Conservation (phyloP, 2,888 invertebrate genomes). For the Chrysolina americana region DNA sequence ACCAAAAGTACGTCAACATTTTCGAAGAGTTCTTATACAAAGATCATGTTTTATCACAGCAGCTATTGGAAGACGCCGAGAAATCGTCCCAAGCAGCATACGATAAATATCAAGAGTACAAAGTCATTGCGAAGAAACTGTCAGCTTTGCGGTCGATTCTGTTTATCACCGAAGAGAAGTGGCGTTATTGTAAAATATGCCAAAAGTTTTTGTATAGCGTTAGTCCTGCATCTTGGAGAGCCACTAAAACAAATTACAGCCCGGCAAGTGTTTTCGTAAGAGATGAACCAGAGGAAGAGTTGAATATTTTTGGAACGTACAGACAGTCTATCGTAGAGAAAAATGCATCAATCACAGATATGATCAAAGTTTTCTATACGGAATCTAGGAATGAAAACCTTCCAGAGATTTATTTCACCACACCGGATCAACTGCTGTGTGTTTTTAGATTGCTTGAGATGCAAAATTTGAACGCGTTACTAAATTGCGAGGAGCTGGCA, state of each 20-base stretch:
- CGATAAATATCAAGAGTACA: constrained; percentile 68
- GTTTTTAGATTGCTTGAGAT: constrained; percentile 75
- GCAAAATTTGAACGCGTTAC: constrained; percentile 76
- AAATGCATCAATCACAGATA: constrained; percentile 61
- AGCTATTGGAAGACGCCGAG: constrained; percentile 71
- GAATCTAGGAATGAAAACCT: constrained; percentile 68
- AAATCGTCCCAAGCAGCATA: constrained; percentile 68
- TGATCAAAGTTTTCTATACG: constrained; percentile 70
- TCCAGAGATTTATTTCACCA: constrained; percentile 73
- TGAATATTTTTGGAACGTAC: constrained; percentile 59
- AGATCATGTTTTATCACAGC: constrained; percentile 76
- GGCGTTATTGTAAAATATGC: constrained; percentile 76
- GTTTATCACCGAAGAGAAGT: constrained; percentile 76
- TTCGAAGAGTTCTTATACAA: constrained; percentile 76
- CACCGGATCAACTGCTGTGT: constrained; percentile 72
- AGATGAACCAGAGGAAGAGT: constrained; percentile 44
- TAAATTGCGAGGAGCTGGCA: constrained; percentile 73
- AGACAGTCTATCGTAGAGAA: constrained; percentile 50
- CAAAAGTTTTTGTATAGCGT: constrained; percentile 78
- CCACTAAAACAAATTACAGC: constrained; percentile 17
- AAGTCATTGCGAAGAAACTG: constrained; percentile 68
- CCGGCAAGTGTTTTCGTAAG: background rate
- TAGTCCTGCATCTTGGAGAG: constrained; percentile 69
- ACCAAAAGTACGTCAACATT: constrained; percentile 71
- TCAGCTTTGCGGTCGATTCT: constrained; percentile 68